Percentiles rank a stretch among this genome's conserved stretches.
Conservation (phyloP, 2,797 vertebrate species). For the Sebastes matsubarae region DNA sequence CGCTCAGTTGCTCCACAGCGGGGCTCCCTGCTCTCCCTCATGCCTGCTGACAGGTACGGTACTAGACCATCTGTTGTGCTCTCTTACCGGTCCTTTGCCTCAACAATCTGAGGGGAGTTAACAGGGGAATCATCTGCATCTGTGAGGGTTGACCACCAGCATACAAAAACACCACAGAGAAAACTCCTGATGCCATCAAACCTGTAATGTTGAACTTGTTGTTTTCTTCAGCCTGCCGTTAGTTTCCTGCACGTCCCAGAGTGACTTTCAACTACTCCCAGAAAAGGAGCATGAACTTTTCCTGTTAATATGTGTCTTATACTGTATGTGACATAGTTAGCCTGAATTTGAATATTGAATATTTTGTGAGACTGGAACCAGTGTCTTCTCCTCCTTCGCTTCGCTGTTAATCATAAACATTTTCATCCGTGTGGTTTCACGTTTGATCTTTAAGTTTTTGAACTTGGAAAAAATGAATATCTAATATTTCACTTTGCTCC, state of each 20-base stretch:
- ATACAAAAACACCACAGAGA: slow-evolving; percentile 33
- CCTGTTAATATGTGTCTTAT: not conserved
- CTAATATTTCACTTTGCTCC: not conserved
- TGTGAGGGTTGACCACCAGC: slow-evolving; percentile 37
- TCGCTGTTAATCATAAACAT: not conserved
- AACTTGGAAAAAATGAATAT: not conserved
- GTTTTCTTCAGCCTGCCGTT: not conserved
- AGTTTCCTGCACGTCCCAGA: not conserved
- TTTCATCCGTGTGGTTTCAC: not conserved
- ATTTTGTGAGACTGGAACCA: not conserved
- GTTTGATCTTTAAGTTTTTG: not conserved
- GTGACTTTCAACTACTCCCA: not conserved
- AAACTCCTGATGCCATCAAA: slow-evolving; percentile 1
- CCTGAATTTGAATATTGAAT: not conserved
- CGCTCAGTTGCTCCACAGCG: slow-evolving; percentile 42
- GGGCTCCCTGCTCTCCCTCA: slow-evolving; percentile 45
- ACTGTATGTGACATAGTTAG: not conserved
- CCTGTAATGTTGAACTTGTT: not conserved
- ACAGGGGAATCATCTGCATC: slow-evolving; percentile 25
- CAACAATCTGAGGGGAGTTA: slow-evolving; percentile 35
- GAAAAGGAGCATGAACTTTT: not conserved
- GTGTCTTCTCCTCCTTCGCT: not conserved
- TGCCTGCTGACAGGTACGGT: slow-evolving; percentile 70
- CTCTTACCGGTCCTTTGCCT: slow-evolving; percentile 28
- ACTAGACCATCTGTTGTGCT: slow-evolving; percentile 65